Base-by-base conservation (phyloP, 2,888 invertebrate species). In the Patella caerulea region DNA sequence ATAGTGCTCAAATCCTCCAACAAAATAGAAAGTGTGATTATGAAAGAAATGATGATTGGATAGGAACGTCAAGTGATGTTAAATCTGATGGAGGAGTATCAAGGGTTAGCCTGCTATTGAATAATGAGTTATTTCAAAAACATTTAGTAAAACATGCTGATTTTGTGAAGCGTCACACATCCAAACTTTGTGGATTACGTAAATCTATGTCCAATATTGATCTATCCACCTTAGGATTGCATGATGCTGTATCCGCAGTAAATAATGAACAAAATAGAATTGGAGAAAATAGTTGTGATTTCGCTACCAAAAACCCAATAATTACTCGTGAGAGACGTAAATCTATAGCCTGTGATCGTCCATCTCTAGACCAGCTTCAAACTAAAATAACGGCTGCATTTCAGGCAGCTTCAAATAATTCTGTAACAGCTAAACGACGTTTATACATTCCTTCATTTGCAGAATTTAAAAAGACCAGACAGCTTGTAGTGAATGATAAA, bases 121-220 rank as follows among this genome's bases (percentile, higher is more conserved):
- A 83, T 72, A 85, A 84, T 52, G 82, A 83, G 24, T 72, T 87
- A 19, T 87, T 87, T 74, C 84, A 82, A 78, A 87, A 87, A 78
- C 85, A 87, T 83, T 78, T 87, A 72, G 73, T 79, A 55, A 84
- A 83, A 56, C 85, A 86, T 80, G 82, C 84, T 34, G 79, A 83
- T 74, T 72, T 85, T 34, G 72, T 87, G 19, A 70, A 80, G 69
- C 75, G 76, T 52, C 73, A 76, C 24, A 78, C 74, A 9, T 69
- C 71, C 19, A 69, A 55, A 55, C 71, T 71, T 17, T 74, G 52
- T 45, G 85, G 84, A 59, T 72, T 87, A 75, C 78, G 83, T 34
- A 87, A 87, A 72, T 81, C 87, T 4, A 83, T 86, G 15, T 86
- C 86, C 3, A 86, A 85, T 72, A 75, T 87, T 24, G 86, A 86